Evolutionary conservation across 2,888 invertebrate genomes (phyloP).

Genomic region (Ecliptopera silaceata): DNA sequence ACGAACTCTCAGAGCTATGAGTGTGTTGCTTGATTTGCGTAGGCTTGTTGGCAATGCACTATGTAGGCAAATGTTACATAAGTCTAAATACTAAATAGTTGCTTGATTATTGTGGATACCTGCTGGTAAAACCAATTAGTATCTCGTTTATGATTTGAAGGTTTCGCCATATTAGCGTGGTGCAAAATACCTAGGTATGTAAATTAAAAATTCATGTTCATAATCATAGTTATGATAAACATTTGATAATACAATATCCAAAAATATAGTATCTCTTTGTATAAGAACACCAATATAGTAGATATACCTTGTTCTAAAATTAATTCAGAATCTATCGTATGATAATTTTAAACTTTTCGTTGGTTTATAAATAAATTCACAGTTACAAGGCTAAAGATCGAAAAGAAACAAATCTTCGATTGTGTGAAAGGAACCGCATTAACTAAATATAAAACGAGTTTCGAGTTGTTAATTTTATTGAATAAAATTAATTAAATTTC

Average conservation of each 20-base stretch:
- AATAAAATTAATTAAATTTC: conserved; percentile 14
- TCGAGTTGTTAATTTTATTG: conserved; percentile 3
- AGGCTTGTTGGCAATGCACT: conserved; percentile 18
- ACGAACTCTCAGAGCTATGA: conserved; percentile 20
- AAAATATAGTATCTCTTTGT: too few relatives aligned
- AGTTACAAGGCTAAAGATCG: too few relatives aligned
- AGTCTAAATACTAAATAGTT: not conserved
- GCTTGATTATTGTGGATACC: not conserved
- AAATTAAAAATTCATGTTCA: not conserved
- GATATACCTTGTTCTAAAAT: too few relatives aligned
- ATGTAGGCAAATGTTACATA: conserved; percentile 1
- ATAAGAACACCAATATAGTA: too few relatives aligned
- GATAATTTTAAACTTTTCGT: too few relatives aligned
- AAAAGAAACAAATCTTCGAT: not conserved
- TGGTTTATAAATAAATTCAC: too few relatives aligned
- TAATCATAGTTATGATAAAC: too few relatives aligned
- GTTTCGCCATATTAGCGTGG: not conserved
- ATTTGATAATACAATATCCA: too few relatives aligned
- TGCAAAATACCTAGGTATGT: not conserved
- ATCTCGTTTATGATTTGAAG: conserved; percentile 3
- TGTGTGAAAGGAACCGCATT: not conserved
- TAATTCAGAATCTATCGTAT: too few relatives aligned
- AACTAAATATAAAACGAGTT: conserved; percentile 7
- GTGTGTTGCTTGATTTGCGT: conserved; percentile 15
- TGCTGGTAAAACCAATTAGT: conserved; percentile 10